Conservation (phyloP, 2,888 invertebrate genomes). For the Pterostichus madidus region DNA sequence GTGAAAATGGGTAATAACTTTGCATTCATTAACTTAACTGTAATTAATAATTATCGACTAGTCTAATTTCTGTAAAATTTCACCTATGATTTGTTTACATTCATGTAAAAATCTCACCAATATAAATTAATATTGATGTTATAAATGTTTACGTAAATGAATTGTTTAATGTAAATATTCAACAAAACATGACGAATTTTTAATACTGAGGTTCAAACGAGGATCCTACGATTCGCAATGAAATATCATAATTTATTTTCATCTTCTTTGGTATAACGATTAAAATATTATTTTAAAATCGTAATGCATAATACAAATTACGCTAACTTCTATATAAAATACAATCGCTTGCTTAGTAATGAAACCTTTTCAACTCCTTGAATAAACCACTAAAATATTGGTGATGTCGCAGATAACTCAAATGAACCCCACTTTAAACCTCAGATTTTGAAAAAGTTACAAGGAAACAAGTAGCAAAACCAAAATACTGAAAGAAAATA, state of each 20-base stretch:
- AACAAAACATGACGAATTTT: slow-evolving; percentile 17
- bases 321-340: slow-evolving; percentile 34
- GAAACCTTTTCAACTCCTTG: slow-evolving; percentile 18
- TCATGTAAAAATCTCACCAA: slow-evolving; percentile 21
- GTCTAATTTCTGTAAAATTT: slow-evolving; percentile 57
- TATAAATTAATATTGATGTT: slow-evolving; percentile 5
- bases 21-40: slow-evolving; percentile 56
- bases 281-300: slow-evolving; percentile 30
- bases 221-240: slow-evolving; percentile 36
- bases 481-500: slow-evolving; percentile 27
- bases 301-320: slow-evolving; percentile 27
- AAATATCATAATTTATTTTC: slow-evolving; percentile 27
- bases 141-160: slow-evolving; percentile 42
- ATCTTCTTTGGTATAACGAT: slow-evolving; percentile 50
- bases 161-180: slow-evolving; percentile 21
- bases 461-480: slow-evolving; percentile 22
- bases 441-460: slow-evolving; percentile 26
- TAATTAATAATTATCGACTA: slow-evolving; percentile 61
- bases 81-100: slow-evolving; percentile 33
- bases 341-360: slow-evolving; percentile 26
- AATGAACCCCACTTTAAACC: slow-evolving; percentile 40
- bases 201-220: slow-evolving; percentile 55
- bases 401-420: slow-evolving; percentile 25
- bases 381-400: slow-evolving; percentile 17
- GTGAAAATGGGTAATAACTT: slow-evolving; percentile 61